A percentile compares a stretch with the other conserved stretches of the same genome.
Evolutionary conservation across 2,113 vertebrate species (phyloP).

Genomic region (Bufo bufo): DNA sequence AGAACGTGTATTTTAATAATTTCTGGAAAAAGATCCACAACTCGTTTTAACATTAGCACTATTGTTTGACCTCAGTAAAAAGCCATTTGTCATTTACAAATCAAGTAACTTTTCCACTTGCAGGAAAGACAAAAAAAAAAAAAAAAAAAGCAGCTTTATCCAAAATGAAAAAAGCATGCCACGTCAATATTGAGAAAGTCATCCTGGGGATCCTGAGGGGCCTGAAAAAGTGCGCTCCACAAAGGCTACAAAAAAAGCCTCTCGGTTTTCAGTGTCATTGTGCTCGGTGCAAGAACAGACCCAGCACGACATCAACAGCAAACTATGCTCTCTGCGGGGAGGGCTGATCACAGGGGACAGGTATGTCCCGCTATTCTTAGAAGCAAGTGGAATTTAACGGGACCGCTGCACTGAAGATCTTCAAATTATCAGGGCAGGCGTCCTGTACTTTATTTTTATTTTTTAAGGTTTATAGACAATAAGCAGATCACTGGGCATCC

Average conservation of each 20-base stretch:
- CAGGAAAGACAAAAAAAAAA: neutral
- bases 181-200: constrained; percentile 44
- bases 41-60: neutral
- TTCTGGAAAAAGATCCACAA: neutral
- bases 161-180: constrained; percentile 42
- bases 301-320: neutral
- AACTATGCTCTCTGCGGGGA: neutral
- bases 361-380: neutral
- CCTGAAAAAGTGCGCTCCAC: constrained; percentile 24
- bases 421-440: too few relatives aligned
- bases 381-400: neutral
- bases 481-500: too few relatives aligned
- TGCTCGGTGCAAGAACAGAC: neutral
- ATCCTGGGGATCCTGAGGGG: constrained; percentile 56
- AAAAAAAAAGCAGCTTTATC: constrained; percentile 46
- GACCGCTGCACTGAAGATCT: neutral
- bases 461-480: too few relatives aligned
- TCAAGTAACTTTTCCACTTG: neutral
- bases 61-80: neutral
- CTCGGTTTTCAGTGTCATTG: constrained; percentile 24
- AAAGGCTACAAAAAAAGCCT: constrained; percentile 43
- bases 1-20: neutral
- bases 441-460: too few relatives aligned
- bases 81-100: neutral
- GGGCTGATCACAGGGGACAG: neutral